Evolutionary conservation across 2,888 invertebrate genomes (phyloP).

Genomic region (Amblyjoppa fuscipennis): DNA sequence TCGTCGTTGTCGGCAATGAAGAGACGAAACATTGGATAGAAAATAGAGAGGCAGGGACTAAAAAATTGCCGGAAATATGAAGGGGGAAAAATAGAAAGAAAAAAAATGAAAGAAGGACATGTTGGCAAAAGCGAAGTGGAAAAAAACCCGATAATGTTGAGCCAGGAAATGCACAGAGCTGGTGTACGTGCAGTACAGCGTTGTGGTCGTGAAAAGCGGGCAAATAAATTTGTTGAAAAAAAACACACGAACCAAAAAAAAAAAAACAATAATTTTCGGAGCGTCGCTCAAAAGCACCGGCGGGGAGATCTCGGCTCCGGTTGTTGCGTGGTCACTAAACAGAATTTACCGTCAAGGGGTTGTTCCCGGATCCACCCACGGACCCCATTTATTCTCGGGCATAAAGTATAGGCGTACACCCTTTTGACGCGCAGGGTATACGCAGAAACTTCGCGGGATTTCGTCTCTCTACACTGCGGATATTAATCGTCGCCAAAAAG

Average conservation of each 20-base stretch:
- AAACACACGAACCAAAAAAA: neutral
- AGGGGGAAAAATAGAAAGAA: neutral
- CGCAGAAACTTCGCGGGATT: conserved; percentile 38
- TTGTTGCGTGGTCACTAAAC: conserved; percentile 33
- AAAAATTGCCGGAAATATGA: neutral
- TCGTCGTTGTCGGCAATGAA: conserved; percentile 42
- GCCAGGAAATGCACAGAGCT: neutral
- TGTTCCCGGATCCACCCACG: conserved; percentile 53
- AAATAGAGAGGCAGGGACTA: conserved; percentile 5
- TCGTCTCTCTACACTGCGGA: neutral
- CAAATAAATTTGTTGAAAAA: neutral
- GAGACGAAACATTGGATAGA: conserved; percentile 30
- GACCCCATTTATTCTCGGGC: conserved; percentile 53
- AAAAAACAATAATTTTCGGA: conserved; percentile 16
- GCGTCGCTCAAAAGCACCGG: neutral
- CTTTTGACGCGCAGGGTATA: neutral
- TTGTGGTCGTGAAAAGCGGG: neutral
- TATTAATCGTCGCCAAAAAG: conserved; percentile 33
- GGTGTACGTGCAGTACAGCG: neutral
- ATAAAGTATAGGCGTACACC: conserved; percentile 13
- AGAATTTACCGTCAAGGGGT: conserved; percentile 60
- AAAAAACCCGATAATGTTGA: neutral
- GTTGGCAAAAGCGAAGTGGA: neutral
- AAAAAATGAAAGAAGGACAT: neutral
- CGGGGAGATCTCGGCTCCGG: neutral